Base-by-base conservation (phyloP, 2,113 vertebrate genomes). In the Chlamydotis undulata region DNA sequence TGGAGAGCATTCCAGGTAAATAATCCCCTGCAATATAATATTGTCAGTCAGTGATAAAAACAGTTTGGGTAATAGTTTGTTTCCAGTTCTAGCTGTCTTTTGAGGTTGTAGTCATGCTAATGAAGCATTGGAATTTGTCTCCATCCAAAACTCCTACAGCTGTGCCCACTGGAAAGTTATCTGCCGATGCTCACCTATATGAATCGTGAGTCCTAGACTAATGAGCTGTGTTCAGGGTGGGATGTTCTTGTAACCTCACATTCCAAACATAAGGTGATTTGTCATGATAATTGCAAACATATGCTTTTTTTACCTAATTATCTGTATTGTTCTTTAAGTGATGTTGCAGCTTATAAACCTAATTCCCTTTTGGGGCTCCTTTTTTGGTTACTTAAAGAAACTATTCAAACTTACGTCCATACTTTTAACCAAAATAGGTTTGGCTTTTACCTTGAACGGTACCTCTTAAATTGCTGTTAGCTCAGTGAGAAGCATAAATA, bases 1-100 rank as follows among this genome's bases (percentile, higher is more conserved):
- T 99, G 97, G 99, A 99, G 94, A 99, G 98, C 71, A 97, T 99
- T 89, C 99, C 99, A 99, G 99, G 99, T 99, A 98, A 96, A 76
- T 69, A 81, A 74, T 41, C 12, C 53, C 16, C 33, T 88, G n/a
- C 29, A 6, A 15, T 61, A 10, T 68, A 80, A 68, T 59, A 14
- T 50, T 90, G 60, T 37, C 35, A 33, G 22, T 77, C 55, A 29
- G 29, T 45, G 47, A 71, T 70, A 83, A 78, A 87, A 75, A 33
- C 18, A 55, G 6, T 50, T 43, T 52, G 31, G 18, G 16, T 67
- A 33, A 37, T 70, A 37, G 18, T 57, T 84, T 74, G 26, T 37
- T 91, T 53, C 28, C 47, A 57, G n/a, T 74, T 95, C 45, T 43
- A 57, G 12, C 37, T 0, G 5, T 26, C 56, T 95, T 89, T 74